A percentile compares a stretch with the other conserved stretches of the same genome.
Evolutionary conservation across 2,888 invertebrate species (phyloP).

Genomic region (Drosophila tanythrix): DNA sequence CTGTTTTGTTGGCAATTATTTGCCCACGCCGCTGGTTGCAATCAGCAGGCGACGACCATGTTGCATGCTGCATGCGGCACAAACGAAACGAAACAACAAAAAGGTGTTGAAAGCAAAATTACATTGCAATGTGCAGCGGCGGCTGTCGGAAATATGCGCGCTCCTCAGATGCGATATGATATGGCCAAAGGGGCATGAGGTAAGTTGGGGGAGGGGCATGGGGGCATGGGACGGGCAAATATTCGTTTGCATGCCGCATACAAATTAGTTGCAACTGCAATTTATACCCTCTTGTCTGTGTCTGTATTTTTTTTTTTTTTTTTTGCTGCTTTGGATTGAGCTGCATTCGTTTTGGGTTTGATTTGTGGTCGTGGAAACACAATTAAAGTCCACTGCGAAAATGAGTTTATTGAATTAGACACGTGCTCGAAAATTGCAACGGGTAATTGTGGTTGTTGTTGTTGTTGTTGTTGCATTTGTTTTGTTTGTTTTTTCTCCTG

Average conservation of each 20-base stretch:
- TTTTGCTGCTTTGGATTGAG: conserved; percentile 42
- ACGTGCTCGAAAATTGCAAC: conserved; percentile 65
- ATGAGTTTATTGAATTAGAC: conserved; percentile 76
- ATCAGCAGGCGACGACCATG: conserved; percentile 61
- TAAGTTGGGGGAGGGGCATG: conserved; percentile 1
- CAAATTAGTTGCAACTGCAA: conserved; percentile 78
- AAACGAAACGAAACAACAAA: conserved; percentile 21
- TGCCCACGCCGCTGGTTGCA: conserved; percentile 76
- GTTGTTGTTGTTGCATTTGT: conserved; percentile 20
- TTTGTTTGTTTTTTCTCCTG: background rate
- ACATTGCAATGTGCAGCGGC: conserved; percentile 71
- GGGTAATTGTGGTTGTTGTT: conserved; percentile 44
- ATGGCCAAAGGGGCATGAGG: conserved; percentile 44
- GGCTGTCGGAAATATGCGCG: conserved; percentile 74
- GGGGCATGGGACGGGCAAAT: conserved; percentile 12
- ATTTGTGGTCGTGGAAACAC: conserved; percentile 57
- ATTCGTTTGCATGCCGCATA: conserved; percentile 74
- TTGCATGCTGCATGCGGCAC: conserved; percentile 64
- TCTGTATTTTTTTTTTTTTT: conserved; percentile 20
- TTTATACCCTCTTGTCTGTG: conserved; percentile 50
- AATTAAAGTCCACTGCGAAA: conserved; percentile 63
- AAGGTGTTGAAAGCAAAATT: conserved; percentile 81
- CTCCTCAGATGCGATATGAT: conserved; percentile 76
- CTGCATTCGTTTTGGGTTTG: conserved; percentile 58
- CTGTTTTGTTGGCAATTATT: conserved; percentile 76